Evolutionary conservation across 2,888 invertebrate genomes (phyloP), one percentile per base, ranked within the genome.

Genomic region (Parnassius smintheus): DNA sequence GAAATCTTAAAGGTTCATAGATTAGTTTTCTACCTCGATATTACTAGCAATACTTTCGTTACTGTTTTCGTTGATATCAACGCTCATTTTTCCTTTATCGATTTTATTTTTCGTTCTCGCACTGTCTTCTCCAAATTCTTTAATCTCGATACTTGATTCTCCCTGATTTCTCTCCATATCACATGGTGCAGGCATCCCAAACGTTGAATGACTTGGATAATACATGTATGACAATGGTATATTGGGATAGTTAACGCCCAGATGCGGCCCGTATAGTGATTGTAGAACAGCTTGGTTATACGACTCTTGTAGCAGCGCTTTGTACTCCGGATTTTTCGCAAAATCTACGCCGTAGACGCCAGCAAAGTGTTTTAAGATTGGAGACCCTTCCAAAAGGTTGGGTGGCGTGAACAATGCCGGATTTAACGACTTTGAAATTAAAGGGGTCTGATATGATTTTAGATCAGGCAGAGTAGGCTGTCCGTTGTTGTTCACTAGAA

Each of bases 401-500:
- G 86, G 83, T 13, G 85, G 80, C 0, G 85, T 72, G 57, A 91
- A 91, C 0, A 91, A 62, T 0, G 77, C 76, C 53, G 90, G 89
- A 61, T 87, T 90, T 12, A 90, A 66, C 0, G 81, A 68, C 65
- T 91, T 91, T 0, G 85, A 85, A 1, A 89, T 65, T 70, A 87
- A 79, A 0, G 87, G 84, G 2, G 78, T 75, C 62, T 83, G 85
- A 54, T 90, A 90, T 0, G 75, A 71, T 64, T 89, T 90, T 13
- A 91, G 67, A 64, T 91, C 88, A 11, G 91, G 83, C 67, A 88
- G 62, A 10, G 72, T 74, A 9, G 94, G 81, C 48, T 94, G 94
- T 70, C 95, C 94, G 73, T 96, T 96, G 75, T 97, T 97, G 68
- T 96, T 94, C 1, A 98, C 97, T 60, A 98, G 85, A 0, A 98